Conservation (phyloP, 2,888 invertebrate species). For the Drosophila quinaria region DNA sequence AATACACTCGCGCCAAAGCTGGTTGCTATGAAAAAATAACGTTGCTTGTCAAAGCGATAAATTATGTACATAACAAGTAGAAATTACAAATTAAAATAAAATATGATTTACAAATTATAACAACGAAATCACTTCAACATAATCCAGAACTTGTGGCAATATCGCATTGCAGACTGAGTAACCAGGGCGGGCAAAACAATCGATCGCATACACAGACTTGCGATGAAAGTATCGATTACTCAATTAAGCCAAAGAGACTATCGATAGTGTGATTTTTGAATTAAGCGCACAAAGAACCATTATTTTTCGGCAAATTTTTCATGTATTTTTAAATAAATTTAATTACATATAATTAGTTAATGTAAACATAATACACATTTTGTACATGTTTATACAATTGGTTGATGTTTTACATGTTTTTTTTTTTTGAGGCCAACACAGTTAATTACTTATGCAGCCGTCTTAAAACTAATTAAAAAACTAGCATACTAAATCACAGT, state of each 20-base stretch:
- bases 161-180: not conserved
- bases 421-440: slow-evolving; percentile 39
- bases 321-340: slow-evolving; percentile 75
- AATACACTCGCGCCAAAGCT: slow-evolving; percentile 9
- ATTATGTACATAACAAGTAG: not conserved
- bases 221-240: not conserved
- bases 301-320: slow-evolving; percentile 52
- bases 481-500: slow-evolving; percentile 84
- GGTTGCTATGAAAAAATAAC: slow-evolving; percentile 2
- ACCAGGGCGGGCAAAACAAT: not conserved
- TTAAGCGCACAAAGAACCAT: not conserved
- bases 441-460: slow-evolving; percentile 39
- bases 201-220: not conserved
- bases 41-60: not conserved
- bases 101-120: not conserved
- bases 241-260: not conserved
- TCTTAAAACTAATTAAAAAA: slow-evolving; percentile 83
- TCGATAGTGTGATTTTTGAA: not conserved
- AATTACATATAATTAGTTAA: slow-evolving; percentile 77
- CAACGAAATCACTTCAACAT: not conserved
- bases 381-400: slow-evolving; percentile 43
- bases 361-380: slow-evolving; percentile 69
- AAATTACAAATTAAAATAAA: not conserved
- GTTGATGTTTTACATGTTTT: slow-evolving; percentile 40
- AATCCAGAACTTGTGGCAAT: not conserved